Percentiles rank a stretch among this genome's conserved stretches.
These are phyloP conservation scores for Periphyllus acericola DNA, from an alignment of 2,888 invertebrate genomes.

Conservation along the genomic window DNA sequence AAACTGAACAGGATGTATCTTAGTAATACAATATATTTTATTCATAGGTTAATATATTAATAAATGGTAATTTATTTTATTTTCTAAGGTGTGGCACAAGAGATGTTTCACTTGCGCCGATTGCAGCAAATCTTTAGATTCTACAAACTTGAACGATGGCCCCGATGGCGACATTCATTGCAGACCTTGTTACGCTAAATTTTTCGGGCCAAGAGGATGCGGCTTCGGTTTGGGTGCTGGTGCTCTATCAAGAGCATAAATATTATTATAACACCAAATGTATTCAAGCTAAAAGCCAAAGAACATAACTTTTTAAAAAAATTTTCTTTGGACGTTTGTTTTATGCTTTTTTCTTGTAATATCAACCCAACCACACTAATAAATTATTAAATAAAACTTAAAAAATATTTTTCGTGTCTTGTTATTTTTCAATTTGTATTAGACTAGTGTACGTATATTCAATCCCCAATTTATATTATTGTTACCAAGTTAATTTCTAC, in stretches of 20 bases:
- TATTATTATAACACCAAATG: conserved; percentile 2
- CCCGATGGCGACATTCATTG: conserved; percentile 95
- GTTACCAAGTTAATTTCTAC: no score
- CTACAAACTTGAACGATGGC: conserved; percentile 89
- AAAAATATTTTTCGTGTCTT: no score
- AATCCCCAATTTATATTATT: no score
- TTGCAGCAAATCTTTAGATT: conserved; percentile 88
- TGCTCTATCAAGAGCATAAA: conserved; percentile 86
- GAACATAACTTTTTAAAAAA: conserved; percentile 30
- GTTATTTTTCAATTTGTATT: no score
- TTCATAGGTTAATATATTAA: not conserved
- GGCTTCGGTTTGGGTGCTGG: conserved; percentile 93
- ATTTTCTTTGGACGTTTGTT: conserved; percentile 5
- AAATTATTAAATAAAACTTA: not conserved
- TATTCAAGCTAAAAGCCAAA: conserved; percentile 17
- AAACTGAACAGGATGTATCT: no score
- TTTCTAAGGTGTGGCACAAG: conserved; percentile 81
- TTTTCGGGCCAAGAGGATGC: conserved; percentile 88
- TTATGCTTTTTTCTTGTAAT: conserved; percentile 47
- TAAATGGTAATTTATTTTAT: not conserved
- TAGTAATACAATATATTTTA: not conserved
- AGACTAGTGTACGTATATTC: no score
- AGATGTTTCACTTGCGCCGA: conserved; percentile 92
- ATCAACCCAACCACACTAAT: conserved; percentile 20
- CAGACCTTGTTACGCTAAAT: conserved; percentile 86